phyloP scores from a whole-genome alignment of 2,797 vertebrate species.

The Myioborus melanocephalus region DNA sequence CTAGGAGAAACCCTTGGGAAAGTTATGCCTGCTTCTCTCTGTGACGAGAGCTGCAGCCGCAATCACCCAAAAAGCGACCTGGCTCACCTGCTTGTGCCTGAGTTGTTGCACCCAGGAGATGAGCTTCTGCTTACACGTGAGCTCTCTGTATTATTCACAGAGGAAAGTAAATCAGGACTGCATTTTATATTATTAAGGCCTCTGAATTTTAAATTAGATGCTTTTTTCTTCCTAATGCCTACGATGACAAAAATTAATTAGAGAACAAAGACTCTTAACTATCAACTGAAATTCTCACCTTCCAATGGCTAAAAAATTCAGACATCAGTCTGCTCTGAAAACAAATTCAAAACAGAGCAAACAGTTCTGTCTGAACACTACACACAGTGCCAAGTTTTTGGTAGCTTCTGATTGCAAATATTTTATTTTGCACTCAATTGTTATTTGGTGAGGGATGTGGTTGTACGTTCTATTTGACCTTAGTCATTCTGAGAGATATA shows the following conservation, averaged over 20 bases:
- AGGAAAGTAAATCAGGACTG: not conserved
- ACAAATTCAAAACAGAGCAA: not conserved
- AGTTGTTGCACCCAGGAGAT: not conserved
- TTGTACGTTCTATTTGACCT: conserved; percentile 53
- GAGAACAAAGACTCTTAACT: not conserved
- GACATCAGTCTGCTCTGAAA: not conserved
- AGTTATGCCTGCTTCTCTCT: not conserved
- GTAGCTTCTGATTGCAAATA: not conserved
- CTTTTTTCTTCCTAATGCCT: not conserved
- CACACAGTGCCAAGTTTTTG: not conserved
- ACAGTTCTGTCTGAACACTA: not conserved
- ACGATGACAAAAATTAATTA: not conserved
- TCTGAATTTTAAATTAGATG: not conserved
- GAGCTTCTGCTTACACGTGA: fast-evolving
- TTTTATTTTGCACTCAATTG: conserved; percentile 32
- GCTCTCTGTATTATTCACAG: not conserved
- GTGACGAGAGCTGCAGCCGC: not conserved
- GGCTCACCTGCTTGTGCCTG: not conserved
- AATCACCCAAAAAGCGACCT: not conserved
- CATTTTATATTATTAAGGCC: not conserved
- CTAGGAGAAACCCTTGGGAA: not conserved
- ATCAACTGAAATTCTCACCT: not conserved
- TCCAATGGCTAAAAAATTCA: not conserved
- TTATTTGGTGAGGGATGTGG: conserved; percentile 13
- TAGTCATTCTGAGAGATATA: conserved; percentile 19